Percentiles rank a stretch among this genome's conserved stretches.
phyloP scores from a whole-genome alignment of 2,888 invertebrate genomes.

The Chorisops tibialis region DNA sequence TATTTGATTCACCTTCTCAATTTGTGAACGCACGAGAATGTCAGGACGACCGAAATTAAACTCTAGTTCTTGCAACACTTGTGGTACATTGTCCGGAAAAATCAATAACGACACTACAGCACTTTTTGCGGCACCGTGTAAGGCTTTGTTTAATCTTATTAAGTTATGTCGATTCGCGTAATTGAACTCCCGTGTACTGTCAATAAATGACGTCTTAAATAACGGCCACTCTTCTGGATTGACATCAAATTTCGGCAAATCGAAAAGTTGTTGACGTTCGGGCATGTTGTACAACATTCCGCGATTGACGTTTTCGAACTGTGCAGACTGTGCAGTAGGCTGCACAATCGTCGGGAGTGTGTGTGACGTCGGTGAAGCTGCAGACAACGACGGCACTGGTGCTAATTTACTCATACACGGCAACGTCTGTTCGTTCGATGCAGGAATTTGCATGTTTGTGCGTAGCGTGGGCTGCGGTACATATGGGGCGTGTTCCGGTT shows the following conservation, averaged over 20 bases:
- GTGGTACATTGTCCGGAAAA: conserved; percentile 31
- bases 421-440: not conserved
- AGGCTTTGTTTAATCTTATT: conserved; percentile 30
- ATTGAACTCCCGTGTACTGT: conserved; percentile 29
- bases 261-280: conserved; percentile 29
- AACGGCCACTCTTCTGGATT: conserved; percentile 36
- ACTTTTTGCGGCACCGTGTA: conserved; percentile 31
- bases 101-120: conserved; percentile 33
- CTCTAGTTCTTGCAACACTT: conserved; percentile 29
- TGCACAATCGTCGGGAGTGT: not conserved
- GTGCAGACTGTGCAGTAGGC: no score
- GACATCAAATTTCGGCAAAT: conserved; percentile 30
- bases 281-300: not conserved
- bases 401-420: no score
- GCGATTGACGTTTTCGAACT: no score
- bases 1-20: conserved; percentile 20
- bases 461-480: not conserved
- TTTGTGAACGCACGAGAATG: conserved; percentile 21
- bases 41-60: conserved; percentile 33
- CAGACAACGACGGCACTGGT: not conserved
- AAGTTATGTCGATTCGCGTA: conserved; percentile 34
- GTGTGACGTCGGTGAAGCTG: not conserved
- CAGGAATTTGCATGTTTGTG: not conserved
- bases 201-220: conserved; percentile 32
- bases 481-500: not conserved